Evolutionary conservation across 2,888 invertebrate species (phyloP).

Genomic region (Drymonia ruficornis): DNA sequence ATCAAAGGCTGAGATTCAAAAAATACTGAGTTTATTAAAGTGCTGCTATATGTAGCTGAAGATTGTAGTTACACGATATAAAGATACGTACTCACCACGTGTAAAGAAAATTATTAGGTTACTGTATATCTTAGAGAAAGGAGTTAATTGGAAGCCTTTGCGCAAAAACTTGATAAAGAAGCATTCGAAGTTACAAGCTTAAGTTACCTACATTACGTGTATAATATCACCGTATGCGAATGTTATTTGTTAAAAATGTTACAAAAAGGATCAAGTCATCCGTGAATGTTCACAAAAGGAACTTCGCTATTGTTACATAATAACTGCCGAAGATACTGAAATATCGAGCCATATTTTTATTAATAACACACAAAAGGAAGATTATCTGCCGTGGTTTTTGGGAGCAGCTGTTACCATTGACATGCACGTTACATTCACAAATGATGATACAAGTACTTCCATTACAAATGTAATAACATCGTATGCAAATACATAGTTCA

Average conservation of each 20-base stretch:
- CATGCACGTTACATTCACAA: conserved; percentile 16
- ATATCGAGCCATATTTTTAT: conserved; percentile 82
- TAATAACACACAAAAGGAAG: conserved; percentile 81
- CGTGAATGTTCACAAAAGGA: conserved; percentile 74
- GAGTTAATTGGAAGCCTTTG: neutral
- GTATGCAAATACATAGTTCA: neutral
- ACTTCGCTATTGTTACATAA: conserved; percentile 69
- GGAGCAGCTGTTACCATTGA: conserved; percentile 69
- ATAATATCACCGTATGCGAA: conserved; percentile 21
- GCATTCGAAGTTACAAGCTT: conserved; percentile 4
- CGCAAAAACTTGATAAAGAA: neutral
- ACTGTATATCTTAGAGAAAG: neutral
- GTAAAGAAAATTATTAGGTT: neutral
- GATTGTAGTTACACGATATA: no score
- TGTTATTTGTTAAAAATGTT: conserved; percentile 56
- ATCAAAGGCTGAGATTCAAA: no score
- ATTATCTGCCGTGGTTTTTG: conserved; percentile 75
- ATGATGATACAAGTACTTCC: conserved; percentile 6
- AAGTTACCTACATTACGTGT: conserved; percentile 3
- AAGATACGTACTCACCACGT: no score
- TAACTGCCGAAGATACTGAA: conserved; percentile 71
- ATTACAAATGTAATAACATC: neutral
- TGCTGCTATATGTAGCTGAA: no score
- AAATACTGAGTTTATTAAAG: no score
- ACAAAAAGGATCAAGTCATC: conserved; percentile 69